A percentile compares a stretch with the other conserved stretches of the same genome.
phyloP scores from a whole-genome alignment of 2,888 invertebrate genomes.

The Geotrupes spiniger region DNA sequence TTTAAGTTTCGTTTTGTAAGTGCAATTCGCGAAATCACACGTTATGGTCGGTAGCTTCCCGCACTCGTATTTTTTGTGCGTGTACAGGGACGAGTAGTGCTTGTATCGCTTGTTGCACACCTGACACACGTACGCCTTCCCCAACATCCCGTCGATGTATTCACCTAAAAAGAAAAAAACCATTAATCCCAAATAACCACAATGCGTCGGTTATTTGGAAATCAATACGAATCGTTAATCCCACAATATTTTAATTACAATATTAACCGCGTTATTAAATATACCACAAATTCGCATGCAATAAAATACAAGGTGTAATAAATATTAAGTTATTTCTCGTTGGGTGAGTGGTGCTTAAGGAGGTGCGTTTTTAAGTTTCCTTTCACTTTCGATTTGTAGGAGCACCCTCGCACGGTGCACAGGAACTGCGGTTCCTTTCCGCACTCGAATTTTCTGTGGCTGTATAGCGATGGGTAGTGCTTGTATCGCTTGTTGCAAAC shows the following conservation, averaged over 20 bases:
- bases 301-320: neutral
- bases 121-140: conserved; percentile 5
- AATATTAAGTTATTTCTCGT: no score
- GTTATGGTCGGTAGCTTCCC: conserved; percentile 46
- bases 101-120: conserved; percentile 12
- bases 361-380: conserved; percentile 21
- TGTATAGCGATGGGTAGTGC: conserved; percentile 40
- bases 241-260: no score
- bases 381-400: conserved; percentile 39
- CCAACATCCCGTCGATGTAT: no score
- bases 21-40: conserved; percentile 6
- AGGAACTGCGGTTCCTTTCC: conserved; percentile 48
- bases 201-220: no score
- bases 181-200: no score
- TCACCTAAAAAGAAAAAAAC: no score
- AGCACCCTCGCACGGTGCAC: conserved; percentile 39
- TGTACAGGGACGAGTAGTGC: conserved; percentile 40
- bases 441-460: conserved; percentile 61
- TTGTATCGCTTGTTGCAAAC: conserved; percentile 12
- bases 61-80: conserved; percentile 56
- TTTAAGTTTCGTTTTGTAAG: conserved; percentile 20
- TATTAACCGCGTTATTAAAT: no score
- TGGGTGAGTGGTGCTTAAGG: neutral
- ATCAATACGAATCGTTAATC: no score
- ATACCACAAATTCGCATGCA: no score